A percentile compares a stretch with the other conserved stretches of the same genome.
Evolutionary conservation across 2,888 invertebrate species (phyloP).

Genomic region (Caenorhabditis panamensis): DNA sequence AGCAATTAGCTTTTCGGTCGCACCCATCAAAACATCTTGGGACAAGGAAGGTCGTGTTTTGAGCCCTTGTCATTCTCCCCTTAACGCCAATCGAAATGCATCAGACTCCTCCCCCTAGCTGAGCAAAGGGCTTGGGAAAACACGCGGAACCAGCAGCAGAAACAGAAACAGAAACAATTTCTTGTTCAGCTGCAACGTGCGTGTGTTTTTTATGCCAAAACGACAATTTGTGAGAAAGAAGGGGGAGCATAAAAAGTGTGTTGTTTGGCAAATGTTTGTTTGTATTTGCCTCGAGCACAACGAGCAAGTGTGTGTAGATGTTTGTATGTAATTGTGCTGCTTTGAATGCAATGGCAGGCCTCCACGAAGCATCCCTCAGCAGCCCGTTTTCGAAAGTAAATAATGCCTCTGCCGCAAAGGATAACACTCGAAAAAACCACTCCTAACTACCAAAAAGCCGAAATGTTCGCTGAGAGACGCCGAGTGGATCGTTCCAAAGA

Average conservation of each 20-base stretch:
- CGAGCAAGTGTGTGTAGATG: constrained; percentile 57
- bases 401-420: constrained; percentile 57
- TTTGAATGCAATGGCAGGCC: constrained; percentile 59
- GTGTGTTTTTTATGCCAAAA: constrained; percentile 46
- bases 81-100: background rate
- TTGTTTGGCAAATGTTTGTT: constrained; percentile 57
- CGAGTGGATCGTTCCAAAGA: constrained; percentile 51
- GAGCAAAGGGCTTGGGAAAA: background rate
- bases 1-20: constrained; percentile 46
- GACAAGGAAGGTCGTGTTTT: constrained; percentile 26
- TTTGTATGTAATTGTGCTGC: constrained; percentile 62
- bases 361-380: constrained; percentile 50
- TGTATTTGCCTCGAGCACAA: constrained; percentile 60
- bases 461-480: constrained; percentile 28
- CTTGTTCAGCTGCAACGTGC: constrained; percentile 10
- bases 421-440: constrained; percentile 58
- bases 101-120: background rate
- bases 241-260: constrained; percentile 46
- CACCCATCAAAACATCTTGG: constrained; percentile 33
- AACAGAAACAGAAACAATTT: background rate
- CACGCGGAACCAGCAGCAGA: background rate
- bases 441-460: constrained; percentile 55
- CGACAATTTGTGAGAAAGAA: constrained; percentile 44
- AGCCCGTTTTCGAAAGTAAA: constrained; percentile 58
- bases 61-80: constrained; percentile 8